Evolutionary conservation across 2,113 vertebrate genomes (phyloP).

Genomic region (Corapipo altera): DNA sequence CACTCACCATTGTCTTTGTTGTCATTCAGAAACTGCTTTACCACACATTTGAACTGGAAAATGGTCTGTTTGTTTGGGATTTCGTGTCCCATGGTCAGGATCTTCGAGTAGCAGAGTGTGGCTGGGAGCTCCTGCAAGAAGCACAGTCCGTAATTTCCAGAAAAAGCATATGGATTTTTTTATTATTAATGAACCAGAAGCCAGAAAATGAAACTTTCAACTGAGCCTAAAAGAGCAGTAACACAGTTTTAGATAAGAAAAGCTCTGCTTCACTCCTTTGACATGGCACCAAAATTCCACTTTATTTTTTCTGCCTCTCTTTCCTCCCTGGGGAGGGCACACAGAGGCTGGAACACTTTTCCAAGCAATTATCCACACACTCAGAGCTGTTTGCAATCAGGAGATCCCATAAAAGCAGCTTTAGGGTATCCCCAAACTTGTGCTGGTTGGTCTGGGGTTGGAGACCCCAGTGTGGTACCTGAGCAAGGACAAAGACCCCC

Average conservation of each 20-base stretch:
- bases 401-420: not conserved
- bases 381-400: not conserved
- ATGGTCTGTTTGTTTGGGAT: constrained; percentile 78
- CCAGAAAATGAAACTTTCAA: fast-evolving
- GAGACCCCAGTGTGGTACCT: not conserved
- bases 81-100: constrained; percentile 83
- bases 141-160: not conserved
- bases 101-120: constrained; percentile 77
- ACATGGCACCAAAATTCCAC: fast-evolving
- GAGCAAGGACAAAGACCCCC: fast-evolving
- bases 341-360: fast-evolving
- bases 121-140: constrained; percentile 82
- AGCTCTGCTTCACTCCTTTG: fast-evolving
- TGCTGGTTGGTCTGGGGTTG: not conserved
- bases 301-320: not conserved
- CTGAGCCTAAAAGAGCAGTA: not conserved
- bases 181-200: not conserved
- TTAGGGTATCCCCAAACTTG: not conserved
- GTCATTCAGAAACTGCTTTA: constrained; percentile 76
- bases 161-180: not conserved
- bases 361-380: not conserved
- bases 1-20: constrained; percentile 84
- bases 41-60: constrained; percentile 79
- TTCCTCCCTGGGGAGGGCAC: not conserved
- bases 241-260: not conserved